Evolutionary conservation across 2,888 invertebrate genomes (phyloP).

Genomic region (Drosophila sordidapex): DNA sequence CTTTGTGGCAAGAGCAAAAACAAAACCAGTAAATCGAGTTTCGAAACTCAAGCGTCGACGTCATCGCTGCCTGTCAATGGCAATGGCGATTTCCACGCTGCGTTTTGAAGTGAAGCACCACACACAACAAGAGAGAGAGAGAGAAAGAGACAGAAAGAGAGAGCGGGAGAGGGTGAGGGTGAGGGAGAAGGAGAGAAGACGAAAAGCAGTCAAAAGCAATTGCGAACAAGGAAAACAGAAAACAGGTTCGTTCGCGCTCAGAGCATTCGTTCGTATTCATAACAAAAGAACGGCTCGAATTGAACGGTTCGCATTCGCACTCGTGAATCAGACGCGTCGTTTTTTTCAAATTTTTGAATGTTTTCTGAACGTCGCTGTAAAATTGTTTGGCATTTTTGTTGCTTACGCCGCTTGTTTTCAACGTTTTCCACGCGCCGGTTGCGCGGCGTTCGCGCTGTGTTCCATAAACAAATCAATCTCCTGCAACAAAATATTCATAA

Average conservation of each 20-base stretch:
- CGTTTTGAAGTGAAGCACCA: conserved; percentile 31
- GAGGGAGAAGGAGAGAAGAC: conserved; percentile 7
- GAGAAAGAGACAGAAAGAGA: conserved; percentile 21
- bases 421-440: conserved; percentile 53
- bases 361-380: conserved; percentile 42
- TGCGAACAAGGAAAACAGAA: conserved; percentile 44
- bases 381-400: conserved; percentile 46
- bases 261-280: conserved; percentile 79
- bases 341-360: conserved; percentile 52
- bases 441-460: conserved; percentile 58
- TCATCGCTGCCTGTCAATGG: conserved; percentile 62
- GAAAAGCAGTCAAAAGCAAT: conserved; percentile 30
- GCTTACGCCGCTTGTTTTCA: conserved; percentile 33
- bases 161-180: conserved; percentile 12
- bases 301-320: conserved; percentile 83
- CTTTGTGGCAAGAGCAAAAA: conserved; percentile 37
- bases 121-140: conserved; percentile 7
- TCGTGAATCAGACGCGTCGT: conserved; percentile 60
- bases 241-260: conserved; percentile 81
- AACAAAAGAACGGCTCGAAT: conserved; percentile 85
- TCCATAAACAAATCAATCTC: conserved; percentile 51
- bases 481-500: conserved; percentile 11
- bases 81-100: conserved; percentile 69
- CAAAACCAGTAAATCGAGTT: conserved; percentile 72
- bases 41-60: conserved; percentile 54